Conservation (phyloP, 2,888 invertebrate genomes). For the Electrophaes corylata region DNA sequence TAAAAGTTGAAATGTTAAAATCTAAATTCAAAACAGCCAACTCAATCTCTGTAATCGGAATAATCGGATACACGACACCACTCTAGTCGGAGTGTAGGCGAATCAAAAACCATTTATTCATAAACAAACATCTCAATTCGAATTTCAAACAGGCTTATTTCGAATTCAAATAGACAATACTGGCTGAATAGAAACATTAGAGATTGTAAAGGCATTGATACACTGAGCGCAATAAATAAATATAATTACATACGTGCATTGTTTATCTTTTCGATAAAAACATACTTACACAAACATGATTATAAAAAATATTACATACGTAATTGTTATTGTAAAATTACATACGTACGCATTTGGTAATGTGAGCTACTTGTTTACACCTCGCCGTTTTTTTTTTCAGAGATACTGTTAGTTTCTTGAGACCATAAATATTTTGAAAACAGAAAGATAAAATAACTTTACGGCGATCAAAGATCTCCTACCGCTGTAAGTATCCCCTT, state of each 20-base stretch:
- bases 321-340: too few species aligned
- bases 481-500: too few species aligned
- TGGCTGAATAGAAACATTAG: constrained; percentile 63
- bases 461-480: too few species aligned
- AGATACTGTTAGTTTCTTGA: too few species aligned
- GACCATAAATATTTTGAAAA: too few species aligned
- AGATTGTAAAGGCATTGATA: constrained; percentile 49
- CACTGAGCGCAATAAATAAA: constrained; percentile 31
- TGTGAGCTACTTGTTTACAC: too few species aligned
- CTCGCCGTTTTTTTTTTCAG: too few species aligned
- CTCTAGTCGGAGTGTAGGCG: constrained; percentile 45
- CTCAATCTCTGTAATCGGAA: constrained; percentile 33
- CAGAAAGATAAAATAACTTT: too few species aligned
- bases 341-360: too few species aligned
- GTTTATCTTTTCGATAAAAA: neutral
- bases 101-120: constrained; percentile 68
- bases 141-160: constrained; percentile 74
- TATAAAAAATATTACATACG: too few species aligned
- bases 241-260: neutral
- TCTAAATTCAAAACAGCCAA: constrained; percentile 33
- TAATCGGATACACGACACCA: constrained; percentile 40
- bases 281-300: too few species aligned
- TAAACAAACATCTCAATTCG: constrained; percentile 75
- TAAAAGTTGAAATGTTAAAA: neutral
- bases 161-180: constrained; percentile 75